Conservation (phyloP, 2,888 invertebrate genomes). For the Odontomyia ornata region DNA sequence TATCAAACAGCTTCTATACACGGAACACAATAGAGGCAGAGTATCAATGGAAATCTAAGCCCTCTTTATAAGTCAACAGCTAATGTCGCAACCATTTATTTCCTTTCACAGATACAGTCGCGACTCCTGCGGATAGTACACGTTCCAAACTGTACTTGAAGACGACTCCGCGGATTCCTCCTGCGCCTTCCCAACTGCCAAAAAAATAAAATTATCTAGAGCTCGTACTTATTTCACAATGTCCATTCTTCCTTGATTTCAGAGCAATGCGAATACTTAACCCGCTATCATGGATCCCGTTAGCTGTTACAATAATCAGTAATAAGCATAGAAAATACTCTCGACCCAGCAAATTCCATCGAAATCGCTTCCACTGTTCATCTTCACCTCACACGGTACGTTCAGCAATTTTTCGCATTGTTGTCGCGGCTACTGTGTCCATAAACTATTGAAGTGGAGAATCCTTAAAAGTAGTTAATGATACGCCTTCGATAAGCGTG, state of each 20-base stretch:
- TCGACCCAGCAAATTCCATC: not conserved
- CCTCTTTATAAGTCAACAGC: not conserved
- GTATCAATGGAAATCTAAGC: constrained; percentile 26
- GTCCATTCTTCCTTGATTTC: too few relatives aligned
- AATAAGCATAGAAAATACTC: too few relatives aligned
- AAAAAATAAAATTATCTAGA: too few relatives aligned
- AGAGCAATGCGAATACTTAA: too few relatives aligned
- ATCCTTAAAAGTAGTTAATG: constrained; percentile 44
- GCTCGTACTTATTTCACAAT: too few relatives aligned
- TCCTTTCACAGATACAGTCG: constrained; percentile 10
- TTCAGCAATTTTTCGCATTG: not conserved
- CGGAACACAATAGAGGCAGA: constrained; percentile 35
- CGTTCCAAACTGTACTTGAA: not conserved
- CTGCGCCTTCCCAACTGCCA: too few relatives aligned
- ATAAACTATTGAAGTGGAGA: not conserved
- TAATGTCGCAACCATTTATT: not conserved
- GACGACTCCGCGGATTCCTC: not conserved
- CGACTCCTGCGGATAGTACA: not conserved
- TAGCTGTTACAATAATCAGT: too few relatives aligned
- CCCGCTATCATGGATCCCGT: too few relatives aligned
- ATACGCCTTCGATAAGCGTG: constrained; percentile 36
- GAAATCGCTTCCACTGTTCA: not conserved
- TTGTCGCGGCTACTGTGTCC: constrained; percentile 14
- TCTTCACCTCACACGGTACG: not conserved
- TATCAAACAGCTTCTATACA: constrained; percentile 38